Percentiles rank a stretch among this genome's conserved stretches.
These are phyloP conservation scores for Rousettus madagascariensis DNA, from an alignment of 2,797 vertebrate species.

Conservation along the genomic window DNA sequence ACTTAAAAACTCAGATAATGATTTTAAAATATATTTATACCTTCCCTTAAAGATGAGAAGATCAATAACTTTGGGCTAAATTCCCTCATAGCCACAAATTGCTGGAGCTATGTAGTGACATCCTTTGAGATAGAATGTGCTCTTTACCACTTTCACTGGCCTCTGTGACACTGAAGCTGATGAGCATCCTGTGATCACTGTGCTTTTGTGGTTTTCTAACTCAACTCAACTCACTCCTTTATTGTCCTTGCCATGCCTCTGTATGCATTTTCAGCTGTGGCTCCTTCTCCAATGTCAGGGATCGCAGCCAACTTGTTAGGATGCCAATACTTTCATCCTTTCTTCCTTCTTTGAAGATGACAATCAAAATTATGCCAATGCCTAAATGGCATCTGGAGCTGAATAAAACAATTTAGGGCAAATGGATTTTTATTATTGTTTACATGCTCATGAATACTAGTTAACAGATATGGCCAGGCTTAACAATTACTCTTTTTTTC, in stretches of 20 bases:
- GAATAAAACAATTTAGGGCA: neutral
- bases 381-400: neutral
- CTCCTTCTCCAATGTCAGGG: neutral
- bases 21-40: neutral
- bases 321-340: neutral
- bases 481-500: neutral
- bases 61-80: neutral
- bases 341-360: neutral
- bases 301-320: neutral
- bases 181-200: too few species aligned
- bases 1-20: neutral
- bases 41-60: neutral
- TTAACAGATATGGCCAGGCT: neutral
- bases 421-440: neutral
- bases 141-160: neutral
- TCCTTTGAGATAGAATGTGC: neutral
- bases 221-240: neutral
- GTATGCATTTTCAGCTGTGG: neutral
- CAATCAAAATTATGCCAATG: neutral
- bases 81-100: too few species aligned
- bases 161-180: neutral
- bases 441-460: neutral
- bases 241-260: too few species aligned
- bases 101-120: neutral
- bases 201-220: too few species aligned